Conservation (phyloP, 1,140 invertebrate genomes). For the Heliconius hewitsoni region DNA sequence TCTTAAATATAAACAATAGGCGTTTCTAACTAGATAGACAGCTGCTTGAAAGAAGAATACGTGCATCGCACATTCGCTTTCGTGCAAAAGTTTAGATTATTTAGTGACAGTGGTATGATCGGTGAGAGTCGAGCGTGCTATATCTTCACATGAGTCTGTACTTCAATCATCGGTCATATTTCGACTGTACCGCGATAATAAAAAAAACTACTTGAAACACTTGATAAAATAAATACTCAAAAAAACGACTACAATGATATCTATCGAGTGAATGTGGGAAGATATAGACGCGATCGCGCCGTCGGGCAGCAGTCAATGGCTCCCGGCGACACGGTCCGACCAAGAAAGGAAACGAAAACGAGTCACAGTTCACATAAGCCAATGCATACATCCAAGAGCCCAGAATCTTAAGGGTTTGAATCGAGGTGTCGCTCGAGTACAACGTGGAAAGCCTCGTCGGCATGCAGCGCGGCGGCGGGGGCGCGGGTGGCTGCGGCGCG, state of each 20-base stretch:
- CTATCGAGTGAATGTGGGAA: constrained; percentile 48
- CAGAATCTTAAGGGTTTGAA: constrained; percentile 80
- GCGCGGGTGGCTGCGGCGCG: constrained; percentile 59
- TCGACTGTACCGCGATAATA: constrained; percentile 34
- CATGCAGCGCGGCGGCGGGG: constrained; percentile 75
- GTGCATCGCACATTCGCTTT: constrained; percentile 80
- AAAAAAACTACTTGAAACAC: constrained; percentile 35
- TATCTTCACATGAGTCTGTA: constrained; percentile 59
- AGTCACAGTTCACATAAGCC: constrained; percentile 81
- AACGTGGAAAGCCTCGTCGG: constrained; percentile 77
- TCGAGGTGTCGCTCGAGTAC: constrained; percentile 76
- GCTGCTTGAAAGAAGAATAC: constrained; percentile 80
- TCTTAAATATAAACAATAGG: constrained; percentile 75
- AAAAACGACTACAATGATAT: constrained; percentile 37
- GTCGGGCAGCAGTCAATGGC: constrained; percentile 61
- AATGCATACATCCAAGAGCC: constrained; percentile 81
- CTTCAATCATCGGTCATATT: constrained; percentile 34
- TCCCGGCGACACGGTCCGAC: constrained; percentile 68
- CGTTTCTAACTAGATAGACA: constrained; percentile 79
- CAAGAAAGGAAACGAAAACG: constrained; percentile 81
- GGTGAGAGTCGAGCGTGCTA: constrained; percentile 75
- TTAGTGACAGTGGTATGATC: constrained; percentile 73
- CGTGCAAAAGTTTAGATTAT: constrained; percentile 76
- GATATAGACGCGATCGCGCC: constrained; percentile 75
- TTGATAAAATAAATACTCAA: constrained; percentile 21